Conservation (phyloP, 1,140 invertebrate genomes). For the Trichonephila clavipes region DNA sequence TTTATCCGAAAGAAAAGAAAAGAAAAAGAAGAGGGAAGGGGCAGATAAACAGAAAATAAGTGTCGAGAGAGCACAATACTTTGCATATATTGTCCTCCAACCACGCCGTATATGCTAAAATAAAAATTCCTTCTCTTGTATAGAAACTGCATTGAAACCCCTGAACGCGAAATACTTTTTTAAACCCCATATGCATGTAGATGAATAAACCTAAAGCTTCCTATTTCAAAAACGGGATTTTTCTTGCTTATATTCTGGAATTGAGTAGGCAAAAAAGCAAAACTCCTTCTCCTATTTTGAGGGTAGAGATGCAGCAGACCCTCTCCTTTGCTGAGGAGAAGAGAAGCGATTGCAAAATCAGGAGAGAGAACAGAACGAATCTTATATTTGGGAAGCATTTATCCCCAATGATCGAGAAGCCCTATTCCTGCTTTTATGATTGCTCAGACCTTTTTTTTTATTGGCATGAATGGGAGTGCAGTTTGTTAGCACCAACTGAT, state of each 20-base stretch:
- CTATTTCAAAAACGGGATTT: slow-evolving; percentile 55
- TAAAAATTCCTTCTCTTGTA: neutral
- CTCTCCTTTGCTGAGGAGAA: slow-evolving; percentile 2
- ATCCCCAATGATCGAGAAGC: slow-evolving; percentile 61
- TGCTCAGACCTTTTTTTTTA: slow-evolving; percentile 61
- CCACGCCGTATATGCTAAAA: slow-evolving; percentile 17
- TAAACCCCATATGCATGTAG: slow-evolving; percentile 40
- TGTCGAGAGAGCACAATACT: slow-evolving; percentile 38
- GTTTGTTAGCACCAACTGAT: slow-evolving; percentile 64
- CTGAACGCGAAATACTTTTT: slow-evolving; percentile 19
- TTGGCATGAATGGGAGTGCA: slow-evolving; percentile 33
- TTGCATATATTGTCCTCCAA: slow-evolving; percentile 52
- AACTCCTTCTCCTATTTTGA: neutral
- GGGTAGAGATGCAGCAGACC: neutral
- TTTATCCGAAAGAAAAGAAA: slow-evolving; percentile 1
- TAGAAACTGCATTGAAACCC: slow-evolving; percentile 2
- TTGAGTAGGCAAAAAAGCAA: slow-evolving; percentile 30
- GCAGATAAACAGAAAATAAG: neutral
- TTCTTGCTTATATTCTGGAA: slow-evolving; percentile 54
- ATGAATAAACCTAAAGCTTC: slow-evolving; percentile 53
- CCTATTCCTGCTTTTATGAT: slow-evolving; percentile 47
- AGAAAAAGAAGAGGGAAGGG: too few relatives aligned
- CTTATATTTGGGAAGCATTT: slow-evolving; percentile 63
- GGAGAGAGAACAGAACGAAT: slow-evolving; percentile 7
- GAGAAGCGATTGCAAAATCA: slow-evolving; percentile 15